Evolutionary conservation across 2,888 invertebrate genomes (phyloP).

Genomic region (Acanthosepion esculentum): DNA sequence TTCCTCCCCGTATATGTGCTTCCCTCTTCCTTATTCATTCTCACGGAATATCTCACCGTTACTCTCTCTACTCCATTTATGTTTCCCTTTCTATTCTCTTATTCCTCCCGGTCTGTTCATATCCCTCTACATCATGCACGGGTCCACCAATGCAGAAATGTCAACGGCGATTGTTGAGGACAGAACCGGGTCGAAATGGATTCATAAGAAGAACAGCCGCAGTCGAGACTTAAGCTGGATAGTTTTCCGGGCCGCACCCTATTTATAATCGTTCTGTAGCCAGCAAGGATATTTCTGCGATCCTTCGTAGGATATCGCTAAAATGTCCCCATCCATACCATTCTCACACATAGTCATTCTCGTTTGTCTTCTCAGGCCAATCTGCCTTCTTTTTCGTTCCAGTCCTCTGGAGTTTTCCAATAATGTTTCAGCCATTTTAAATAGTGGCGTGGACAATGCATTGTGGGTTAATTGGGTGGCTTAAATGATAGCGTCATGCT

Average conservation of each 20-base stretch:
- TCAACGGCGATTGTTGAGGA: background rate
- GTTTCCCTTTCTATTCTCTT: background rate
- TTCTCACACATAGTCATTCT: background rate
- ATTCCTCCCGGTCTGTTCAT: no score
- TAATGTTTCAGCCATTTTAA: conserved; percentile 18
- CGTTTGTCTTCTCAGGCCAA: background rate
- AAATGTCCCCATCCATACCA: no score
- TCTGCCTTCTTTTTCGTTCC: background rate
- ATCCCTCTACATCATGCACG: background rate
- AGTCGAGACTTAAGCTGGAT: background rate
- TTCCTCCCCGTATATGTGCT: no score
- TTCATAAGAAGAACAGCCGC: background rate
- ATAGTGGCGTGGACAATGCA: background rate
- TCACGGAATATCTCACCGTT: background rate
- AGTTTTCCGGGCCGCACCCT: background rate
- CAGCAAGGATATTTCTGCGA: background rate
- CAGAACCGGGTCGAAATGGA: background rate
- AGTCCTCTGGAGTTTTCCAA: background rate
- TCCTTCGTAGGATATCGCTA: background rate
- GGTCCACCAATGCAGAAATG: background rate
- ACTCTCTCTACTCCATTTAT: background rate
- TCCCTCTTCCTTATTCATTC: no score
- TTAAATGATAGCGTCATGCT: conserved; percentile 21
- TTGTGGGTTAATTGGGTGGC: conserved; percentile 33
- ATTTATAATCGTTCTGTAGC: background rate